Percentiles rank a stretch among this genome's conserved stretches.
Conservation (phyloP, 2,797 vertebrate genomes). For the Argya squamiceps region DNA sequence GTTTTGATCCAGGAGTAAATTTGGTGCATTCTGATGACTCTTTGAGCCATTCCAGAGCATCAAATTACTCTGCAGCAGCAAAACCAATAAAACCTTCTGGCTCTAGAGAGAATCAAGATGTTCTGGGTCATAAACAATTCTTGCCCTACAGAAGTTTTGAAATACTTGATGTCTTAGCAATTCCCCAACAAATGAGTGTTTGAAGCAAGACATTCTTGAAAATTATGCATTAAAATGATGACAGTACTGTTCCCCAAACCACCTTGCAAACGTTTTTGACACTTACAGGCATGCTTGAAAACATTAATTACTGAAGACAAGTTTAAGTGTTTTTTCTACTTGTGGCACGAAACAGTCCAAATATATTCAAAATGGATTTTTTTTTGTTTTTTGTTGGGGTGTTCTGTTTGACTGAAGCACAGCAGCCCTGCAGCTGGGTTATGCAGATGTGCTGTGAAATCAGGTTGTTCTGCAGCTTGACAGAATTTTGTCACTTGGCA, state of each 20-base stretch:
- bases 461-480: background rate
- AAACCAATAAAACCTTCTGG: background rate
- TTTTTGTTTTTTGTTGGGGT: background rate
- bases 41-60: background rate
- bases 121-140: background rate
- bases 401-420: background rate
- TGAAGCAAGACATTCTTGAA: background rate
- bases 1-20: background rate
- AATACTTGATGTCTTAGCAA: slow-evolving; percentile 7
- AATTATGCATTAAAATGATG: background rate
- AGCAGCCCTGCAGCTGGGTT: background rate
- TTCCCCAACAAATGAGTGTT: background rate
- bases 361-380: background rate
- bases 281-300: background rate
- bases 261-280: background rate
- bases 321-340: background rate
- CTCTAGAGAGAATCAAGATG: background rate
- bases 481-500: background rate
- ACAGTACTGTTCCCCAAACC: background rate
- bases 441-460: background rate
- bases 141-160: background rate
- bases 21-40: background rate
- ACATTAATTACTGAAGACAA: background rate
- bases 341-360: background rate
- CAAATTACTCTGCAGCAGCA: slow-evolving; percentile 13